Evolutionary conservation across 2,113 vertebrate species (phyloP).

Genomic region (Centropristis striata): DNA sequence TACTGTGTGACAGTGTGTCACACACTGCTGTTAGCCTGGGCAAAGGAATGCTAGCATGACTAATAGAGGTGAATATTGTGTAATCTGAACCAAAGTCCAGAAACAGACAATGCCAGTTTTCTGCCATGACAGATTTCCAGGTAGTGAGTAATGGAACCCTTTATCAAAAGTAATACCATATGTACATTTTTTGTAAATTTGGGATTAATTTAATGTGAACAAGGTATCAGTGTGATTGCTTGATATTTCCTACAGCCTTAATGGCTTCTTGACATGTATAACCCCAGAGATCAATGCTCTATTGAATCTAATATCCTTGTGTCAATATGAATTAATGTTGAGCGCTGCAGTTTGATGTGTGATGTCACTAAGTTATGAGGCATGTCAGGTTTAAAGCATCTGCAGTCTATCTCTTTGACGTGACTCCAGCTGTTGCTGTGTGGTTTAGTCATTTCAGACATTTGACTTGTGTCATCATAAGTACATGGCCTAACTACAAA

Average conservation of each 20-base stretch:
- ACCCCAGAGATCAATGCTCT: not conserved
- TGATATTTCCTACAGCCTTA: not conserved
- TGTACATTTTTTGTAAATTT: not conserved
- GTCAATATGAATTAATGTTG: not conserved
- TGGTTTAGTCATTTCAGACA: not conserved
- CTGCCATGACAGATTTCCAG: not conserved
- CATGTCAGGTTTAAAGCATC: conserved; percentile 8
- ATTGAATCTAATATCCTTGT: conserved; percentile 1
- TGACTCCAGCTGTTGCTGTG: not conserved
- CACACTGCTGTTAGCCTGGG: conserved; percentile 11
- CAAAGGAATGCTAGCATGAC: conserved; percentile 28
- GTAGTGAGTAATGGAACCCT: not conserved
- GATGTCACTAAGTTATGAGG: not conserved
- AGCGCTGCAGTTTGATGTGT: not conserved
- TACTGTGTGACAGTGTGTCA: conserved; percentile 32
- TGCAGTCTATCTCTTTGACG: not conserved
- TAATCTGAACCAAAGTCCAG: conserved; percentile 19
- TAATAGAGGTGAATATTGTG: conserved; percentile 30
- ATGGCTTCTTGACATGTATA: not conserved
- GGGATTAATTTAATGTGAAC: not conserved
- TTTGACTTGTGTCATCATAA: not conserved
- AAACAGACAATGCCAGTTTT: conserved; percentile 3
- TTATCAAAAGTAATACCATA: not conserved
- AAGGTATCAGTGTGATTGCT: not conserved
- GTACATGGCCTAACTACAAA: not conserved